Evolutionary conservation across 2,888 invertebrate genomes (phyloP), one percentile per base, ranked within the genome.

Genomic region (Gnatocerus cornutus): DNA sequence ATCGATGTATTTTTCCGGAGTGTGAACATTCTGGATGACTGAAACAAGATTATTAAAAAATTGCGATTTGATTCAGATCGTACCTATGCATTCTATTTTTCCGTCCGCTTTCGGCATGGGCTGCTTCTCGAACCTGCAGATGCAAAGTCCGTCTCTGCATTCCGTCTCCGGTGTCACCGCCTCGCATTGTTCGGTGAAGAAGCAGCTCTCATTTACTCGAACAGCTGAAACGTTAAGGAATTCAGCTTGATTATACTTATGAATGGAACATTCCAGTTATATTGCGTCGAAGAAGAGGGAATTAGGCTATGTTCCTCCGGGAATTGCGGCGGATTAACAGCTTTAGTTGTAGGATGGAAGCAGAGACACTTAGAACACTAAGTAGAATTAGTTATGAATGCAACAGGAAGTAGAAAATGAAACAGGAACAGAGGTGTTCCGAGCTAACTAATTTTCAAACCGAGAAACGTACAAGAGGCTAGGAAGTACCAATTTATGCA

Each of bases 141-240:
- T 88, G 84, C 95, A 95, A 2, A 92, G 87, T 21, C 91, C 91
- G 83, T 94, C 93, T 69, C 91, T 88, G 84, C 95, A 95, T 84
- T 93, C 93, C 29, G 94, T 94, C 86, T 91, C 91, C 78, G 87
- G 87, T 74, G 91, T 90, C 76, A 87, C 87, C 71, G 88, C 87
- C 82, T 95, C 94, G 86, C 95, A 95, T 86, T 95, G 94, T 83
- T 93, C 93, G 84, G 90, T 91, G 87, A 95, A 95, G 82, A 89
- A 90, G 81, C 95, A 95, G 48, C 92, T 88, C 82, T 94, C 94
- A 87, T 95, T 95, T 79, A 95, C 90, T 74, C 89, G 89, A 58
- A 90, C 92, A 84, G 89, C 95, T 95, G 89, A 89, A 75, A 77
- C 59, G 67, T 53, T n/a, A 1, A 48, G 50, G 48, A 55, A 64